Conservation (phyloP, 2,113 vertebrate species). For the Miniopterus natalensis region DNA sequence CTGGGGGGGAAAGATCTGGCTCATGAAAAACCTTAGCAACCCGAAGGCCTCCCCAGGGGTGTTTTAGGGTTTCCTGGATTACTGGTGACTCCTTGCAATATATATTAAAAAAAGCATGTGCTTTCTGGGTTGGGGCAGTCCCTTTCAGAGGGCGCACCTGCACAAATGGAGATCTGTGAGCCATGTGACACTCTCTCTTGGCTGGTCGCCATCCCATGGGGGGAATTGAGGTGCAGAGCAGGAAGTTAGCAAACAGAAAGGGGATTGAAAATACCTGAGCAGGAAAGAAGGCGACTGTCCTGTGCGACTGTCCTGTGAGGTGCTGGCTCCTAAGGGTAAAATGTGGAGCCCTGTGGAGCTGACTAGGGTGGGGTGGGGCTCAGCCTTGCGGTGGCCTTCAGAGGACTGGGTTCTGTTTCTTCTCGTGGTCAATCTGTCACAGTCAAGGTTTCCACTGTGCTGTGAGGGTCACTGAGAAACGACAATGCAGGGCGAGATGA, state of each 20-base stretch:
- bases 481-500: neutral
- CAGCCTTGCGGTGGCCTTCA: neutral
- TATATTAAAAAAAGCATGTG: neutral
- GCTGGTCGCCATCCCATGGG: neutral
- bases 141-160: neutral
- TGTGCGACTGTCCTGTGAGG: neutral
- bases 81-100: neutral
- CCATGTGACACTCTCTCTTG: neutral
- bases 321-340: neutral
- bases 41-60: neutral
- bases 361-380: neutral
- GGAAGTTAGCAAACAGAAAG: neutral
- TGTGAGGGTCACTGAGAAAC: neutral
- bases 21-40: neutral
- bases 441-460: neutral
- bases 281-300: neutral
- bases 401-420: neutral
- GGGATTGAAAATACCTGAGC: neutral
- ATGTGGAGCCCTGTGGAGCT: accelerated
- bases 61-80: neutral
- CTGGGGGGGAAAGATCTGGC: no score
- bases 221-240: neutral
- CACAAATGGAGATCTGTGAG: neutral
- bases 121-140: neutral
- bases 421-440: neutral